Evolutionary conservation across 1,140 invertebrate species (phyloP).

Genomic region (Drosophila paulistorum): DNA sequence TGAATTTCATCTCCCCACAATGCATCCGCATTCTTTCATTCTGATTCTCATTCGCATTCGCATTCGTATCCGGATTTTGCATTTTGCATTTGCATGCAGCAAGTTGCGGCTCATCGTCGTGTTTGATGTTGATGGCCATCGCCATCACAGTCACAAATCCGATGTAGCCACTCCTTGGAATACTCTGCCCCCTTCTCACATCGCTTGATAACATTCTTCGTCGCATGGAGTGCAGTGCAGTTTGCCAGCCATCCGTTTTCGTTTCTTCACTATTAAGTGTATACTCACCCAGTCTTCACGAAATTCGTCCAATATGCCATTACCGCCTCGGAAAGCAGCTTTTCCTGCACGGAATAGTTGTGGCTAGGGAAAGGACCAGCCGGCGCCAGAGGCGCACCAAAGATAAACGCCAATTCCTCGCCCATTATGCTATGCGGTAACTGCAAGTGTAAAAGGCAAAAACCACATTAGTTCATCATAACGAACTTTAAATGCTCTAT

Average conservation of each 20-base stretch:
- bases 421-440: conserved; percentile 88
- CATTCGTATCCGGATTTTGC: conserved; percentile 22
- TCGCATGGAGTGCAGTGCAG: conserved; percentile 56
- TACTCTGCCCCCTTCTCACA: too few species aligned
- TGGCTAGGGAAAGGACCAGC: conserved; percentile 88
- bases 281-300: conserved; percentile 91
- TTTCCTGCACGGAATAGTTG: conserved; percentile 90
- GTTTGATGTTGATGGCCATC: conserved; percentile 47
- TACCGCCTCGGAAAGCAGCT: conserved; percentile 90
- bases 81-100: conserved; percentile 66
- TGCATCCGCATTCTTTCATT: conserved; percentile 46
- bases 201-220: conserved; percentile 52
- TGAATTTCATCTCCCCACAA: conserved; percentile 42
- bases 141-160: conserved; percentile 8
- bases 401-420: conserved; percentile 95
- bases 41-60: conserved; percentile 45
- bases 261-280: conserved; percentile 33
- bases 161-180: not conserved
- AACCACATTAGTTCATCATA: conserved; percentile 22
- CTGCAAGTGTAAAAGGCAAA: conserved; percentile 57
- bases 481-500: conserved; percentile 33
- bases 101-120: conserved; percentile 51
- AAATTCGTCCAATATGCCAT: conserved; percentile 96
- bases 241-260: conserved; percentile 63
- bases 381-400: conserved; percentile 93